Evolutionary conservation across 2,113 vertebrate genomes (phyloP).

Genomic region (Melanocharis versteri): DNA sequence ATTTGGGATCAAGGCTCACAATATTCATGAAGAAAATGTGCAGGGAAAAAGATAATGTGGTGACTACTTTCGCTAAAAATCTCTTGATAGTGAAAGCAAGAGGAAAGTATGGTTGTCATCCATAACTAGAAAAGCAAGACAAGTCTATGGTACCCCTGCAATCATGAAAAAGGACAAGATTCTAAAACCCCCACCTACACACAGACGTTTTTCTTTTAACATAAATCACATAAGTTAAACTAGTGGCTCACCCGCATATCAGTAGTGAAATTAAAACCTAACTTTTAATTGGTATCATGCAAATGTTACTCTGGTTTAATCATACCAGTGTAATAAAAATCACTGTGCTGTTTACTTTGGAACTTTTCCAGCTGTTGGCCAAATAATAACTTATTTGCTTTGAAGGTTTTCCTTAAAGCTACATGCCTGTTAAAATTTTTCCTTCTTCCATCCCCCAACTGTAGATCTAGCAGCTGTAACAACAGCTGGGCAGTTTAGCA

Average conservation of each 20-base stretch:
- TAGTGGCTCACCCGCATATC: rapidly evolving
- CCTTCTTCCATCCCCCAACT: neutral
- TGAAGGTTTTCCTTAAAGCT: constrained; percentile 1
- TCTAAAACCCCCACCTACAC: neutral
- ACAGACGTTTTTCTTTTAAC: neutral
- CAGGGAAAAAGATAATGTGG: neutral
- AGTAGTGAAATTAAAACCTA: neutral
- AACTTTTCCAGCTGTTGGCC: neutral
- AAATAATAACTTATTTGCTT: neutral
- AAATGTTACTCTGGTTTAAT: neutral
- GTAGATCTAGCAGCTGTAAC: constrained; percentile 3
- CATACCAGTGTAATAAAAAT: constrained; percentile 2
- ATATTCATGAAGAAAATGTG: neutral
- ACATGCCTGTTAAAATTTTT: neutral
- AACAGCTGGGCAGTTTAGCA: constrained; percentile 32
- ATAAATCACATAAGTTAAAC: neutral
- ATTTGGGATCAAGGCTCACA: neutral
- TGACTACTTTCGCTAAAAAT: neutral
- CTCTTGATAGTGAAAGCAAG: neutral
- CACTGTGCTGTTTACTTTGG: neutral
- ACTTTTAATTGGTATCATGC: neutral
- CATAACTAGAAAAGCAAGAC: neutral
- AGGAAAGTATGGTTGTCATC: neutral
- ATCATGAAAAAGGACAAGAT: neutral
- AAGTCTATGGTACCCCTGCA: neutral